Base-by-base conservation (phyloP, 2,888 invertebrate genomes). In the Synergus gifuensis region DNA sequence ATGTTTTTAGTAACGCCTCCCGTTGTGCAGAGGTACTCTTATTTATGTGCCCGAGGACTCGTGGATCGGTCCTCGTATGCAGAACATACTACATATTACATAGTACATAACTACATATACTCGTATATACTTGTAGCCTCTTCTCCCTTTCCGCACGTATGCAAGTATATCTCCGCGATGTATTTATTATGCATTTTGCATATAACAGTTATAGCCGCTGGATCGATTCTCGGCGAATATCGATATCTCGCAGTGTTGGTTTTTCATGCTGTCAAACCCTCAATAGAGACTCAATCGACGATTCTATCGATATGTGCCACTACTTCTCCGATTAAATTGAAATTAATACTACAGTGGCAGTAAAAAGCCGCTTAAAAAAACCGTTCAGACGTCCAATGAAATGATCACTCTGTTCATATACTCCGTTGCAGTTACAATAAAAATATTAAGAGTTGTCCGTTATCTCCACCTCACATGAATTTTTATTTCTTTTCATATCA, bases 1-100 rank as follows among this genome's bases (percentile, higher is more conserved):
- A 40, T 66, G 18, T 42, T 42, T 66, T 66, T 44, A 42, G 40
- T 66, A 40, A 66, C 66, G 66, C 42, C 18, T 66, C 18, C 66
- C n/a, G 42, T 66, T 66, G 18, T 66, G 9, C 11, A 66, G 11
- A 4, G 42, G 9, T 18, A 66, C 42, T 44, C 18, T 40, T 66
- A 40, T 66, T 64, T 64, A 64, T 40, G 4, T 40, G 40, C 64
- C 40, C 14, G 40, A 42, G 40, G 64, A 64, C 64, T 8, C 42
- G 42, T 44, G 9, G n/a, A 66, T 66, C 62, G 14, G 42, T 9
- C n/a, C 4, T 18, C 18, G n/a, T 18, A 44, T 66, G 42, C 16
- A n/a, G 42, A 42, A n/a, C 16, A 18, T 36, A 64, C 28, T 58
- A 11, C 58, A 58, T 58, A 11, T 16, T 18, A 58, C n/a, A 18